Evolutionary conservation across 2,888 invertebrate genomes (phyloP).

Genomic region (Ctena decussata): DNA sequence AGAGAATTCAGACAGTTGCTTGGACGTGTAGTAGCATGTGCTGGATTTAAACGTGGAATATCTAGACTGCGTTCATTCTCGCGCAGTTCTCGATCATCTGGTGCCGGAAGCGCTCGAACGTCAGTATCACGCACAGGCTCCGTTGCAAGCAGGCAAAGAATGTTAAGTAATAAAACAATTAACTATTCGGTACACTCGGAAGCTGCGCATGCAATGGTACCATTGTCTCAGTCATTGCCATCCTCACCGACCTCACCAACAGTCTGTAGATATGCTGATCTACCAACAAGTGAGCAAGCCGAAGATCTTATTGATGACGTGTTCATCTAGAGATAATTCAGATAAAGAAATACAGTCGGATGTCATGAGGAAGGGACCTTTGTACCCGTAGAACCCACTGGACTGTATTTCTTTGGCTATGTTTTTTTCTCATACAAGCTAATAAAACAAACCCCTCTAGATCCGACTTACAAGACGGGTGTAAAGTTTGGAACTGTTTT

Average conservation of each 20-base stretch:
- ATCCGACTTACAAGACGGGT: no score
- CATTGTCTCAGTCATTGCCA: conserved; percentile 24
- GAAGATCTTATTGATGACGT: not conserved
- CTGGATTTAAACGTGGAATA: not conserved
- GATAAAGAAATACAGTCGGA: no score
- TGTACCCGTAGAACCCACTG: no score
- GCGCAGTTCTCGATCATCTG: conserved; percentile 2
- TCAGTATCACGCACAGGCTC: conserved; percentile 47
- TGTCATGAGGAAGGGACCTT: no score
- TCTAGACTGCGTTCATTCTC: conserved; percentile 23
- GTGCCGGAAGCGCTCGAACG: conserved; percentile 12
- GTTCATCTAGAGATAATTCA: not conserved
- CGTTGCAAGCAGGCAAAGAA: conserved; percentile 38
- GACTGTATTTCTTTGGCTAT: no score
- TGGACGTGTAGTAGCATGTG: conserved; percentile 12
- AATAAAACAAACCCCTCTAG: no score
- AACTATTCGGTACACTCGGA: conserved; percentile 51
- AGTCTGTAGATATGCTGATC: not conserved
- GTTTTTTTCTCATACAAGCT: no score
- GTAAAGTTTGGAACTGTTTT: no score
- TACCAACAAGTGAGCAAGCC: not conserved
- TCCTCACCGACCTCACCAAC: no score
- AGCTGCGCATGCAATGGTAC: conserved; percentile 30
- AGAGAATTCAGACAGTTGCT: conserved; percentile 42
- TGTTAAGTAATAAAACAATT: conserved; percentile 44